Percentiles rank a stretch among this genome's conserved stretches.
Conservation (phyloP, 2,797 vertebrate genomes). For the Pseudochirops cupreus region DNA sequence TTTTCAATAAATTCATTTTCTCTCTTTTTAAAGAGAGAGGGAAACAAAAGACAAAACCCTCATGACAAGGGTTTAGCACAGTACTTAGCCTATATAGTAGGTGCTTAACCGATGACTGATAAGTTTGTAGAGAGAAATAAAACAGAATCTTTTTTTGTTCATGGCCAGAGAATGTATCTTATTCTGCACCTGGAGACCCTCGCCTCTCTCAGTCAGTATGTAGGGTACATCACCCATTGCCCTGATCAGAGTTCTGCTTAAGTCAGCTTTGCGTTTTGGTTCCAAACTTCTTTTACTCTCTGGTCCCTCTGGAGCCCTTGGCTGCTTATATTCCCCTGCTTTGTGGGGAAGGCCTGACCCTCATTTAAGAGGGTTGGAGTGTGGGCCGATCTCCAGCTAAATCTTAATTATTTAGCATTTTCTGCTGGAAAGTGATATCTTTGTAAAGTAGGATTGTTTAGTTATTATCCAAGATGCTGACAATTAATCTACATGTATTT, state of each 20-base stretch:
- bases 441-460: neutral
- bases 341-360: constrained; percentile 37
- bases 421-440: constrained; percentile 51
- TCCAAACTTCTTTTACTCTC: neutral
- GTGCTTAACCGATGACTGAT: neutral
- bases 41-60: neutral
- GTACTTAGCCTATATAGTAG: neutral
- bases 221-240: neutral
- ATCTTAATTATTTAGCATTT: constrained; percentile 50
- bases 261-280: neutral
- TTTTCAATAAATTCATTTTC: neutral
- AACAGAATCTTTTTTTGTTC: neutral
- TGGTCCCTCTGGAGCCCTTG: constrained; percentile 24
- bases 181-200: neutral
- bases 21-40: neutral
- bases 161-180: neutral
- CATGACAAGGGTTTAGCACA: neutral
- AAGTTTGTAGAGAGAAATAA: neutral
- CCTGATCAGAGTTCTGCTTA: constrained; percentile 9
- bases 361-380: constrained; percentile 53
- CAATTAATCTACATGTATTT: constrained; percentile 11
- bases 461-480: constrained; percentile 24
- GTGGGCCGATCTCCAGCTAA: constrained; percentile 44
- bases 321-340: constrained; percentile 17
- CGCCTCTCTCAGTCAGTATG: neutral